phyloP scores from a whole-genome alignment of 2,113 vertebrate species.

The Mola mola region DNA sequence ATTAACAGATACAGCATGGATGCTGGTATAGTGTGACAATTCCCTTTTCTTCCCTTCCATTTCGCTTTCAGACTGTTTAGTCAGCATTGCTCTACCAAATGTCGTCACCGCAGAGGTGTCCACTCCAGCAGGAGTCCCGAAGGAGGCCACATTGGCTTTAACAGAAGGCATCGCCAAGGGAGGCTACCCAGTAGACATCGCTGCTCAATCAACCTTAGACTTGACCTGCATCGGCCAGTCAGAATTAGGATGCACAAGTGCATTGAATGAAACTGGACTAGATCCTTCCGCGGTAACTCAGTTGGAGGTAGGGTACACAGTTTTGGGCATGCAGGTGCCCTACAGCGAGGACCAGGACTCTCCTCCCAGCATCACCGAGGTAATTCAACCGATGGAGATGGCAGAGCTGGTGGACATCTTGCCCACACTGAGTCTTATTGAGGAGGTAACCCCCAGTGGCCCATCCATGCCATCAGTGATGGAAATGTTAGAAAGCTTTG shows the following conservation, averaged over 20 bases:
- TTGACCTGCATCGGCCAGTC: slow-evolving; percentile 40
- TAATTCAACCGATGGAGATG: slow-evolving; percentile 72
- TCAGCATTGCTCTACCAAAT: slow-evolving; percentile 11
- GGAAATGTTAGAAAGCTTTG: slow-evolving; percentile 71
- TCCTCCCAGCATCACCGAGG: slow-evolving; percentile 60
- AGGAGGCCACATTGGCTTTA: slow-evolving; percentile 17
- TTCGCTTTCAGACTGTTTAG: slow-evolving; percentile 45
- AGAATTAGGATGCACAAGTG: slow-evolving; percentile 41
- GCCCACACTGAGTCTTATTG: slow-evolving; percentile 67
- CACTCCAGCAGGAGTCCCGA: slow-evolving; percentile 13
- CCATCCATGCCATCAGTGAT: slow-evolving; percentile 53
- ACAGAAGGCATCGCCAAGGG: slow-evolving; percentile 70
- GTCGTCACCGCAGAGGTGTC: slow-evolving; percentile 33
- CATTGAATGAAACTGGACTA: slow-evolving; percentile 49
- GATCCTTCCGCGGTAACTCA: slow-evolving; percentile 46
- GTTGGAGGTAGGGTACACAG: slow-evolving; percentile 39
- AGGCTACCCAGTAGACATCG: slow-evolving; percentile 73
- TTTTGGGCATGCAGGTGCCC: slow-evolving; percentile 38
- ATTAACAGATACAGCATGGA: too few relatives aligned
- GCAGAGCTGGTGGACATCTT: slow-evolving; percentile 72
- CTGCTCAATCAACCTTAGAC: slow-evolving; percentile 40
- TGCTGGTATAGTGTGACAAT: too few relatives aligned
- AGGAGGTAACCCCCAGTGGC: slow-evolving; percentile 58
- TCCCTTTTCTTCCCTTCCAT: background rate
- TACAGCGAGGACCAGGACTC: slow-evolving; percentile 25